Percentiles rank a stretch among this genome's conserved stretches.
phyloP scores from a whole-genome alignment of 1,140 invertebrate genomes.

The Gerris buenoi region DNA sequence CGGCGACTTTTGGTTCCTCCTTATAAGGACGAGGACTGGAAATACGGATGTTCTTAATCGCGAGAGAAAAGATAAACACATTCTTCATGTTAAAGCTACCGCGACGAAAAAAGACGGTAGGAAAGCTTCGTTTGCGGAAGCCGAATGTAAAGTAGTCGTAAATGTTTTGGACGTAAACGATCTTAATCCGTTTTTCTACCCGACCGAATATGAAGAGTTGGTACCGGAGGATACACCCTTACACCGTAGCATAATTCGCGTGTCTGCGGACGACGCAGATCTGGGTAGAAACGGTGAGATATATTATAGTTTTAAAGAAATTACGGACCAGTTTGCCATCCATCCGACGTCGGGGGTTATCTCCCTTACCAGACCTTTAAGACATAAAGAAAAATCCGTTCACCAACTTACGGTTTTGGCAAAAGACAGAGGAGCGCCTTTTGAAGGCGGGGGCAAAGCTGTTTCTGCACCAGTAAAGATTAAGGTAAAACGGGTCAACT shows the following conservation, averaged over 20 bases:
- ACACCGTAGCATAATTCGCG: constrained; percentile 57
- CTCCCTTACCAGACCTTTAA: constrained; percentile 62
- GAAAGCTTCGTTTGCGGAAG: constrained; percentile 39
- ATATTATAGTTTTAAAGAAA: constrained; percentile 84
- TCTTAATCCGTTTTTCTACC: constrained; percentile 79
- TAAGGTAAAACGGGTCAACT: constrained; percentile 68
- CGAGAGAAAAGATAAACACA: constrained; percentile 71
- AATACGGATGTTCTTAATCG: constrained; percentile 75
- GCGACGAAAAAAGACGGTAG: constrained; percentile 41
- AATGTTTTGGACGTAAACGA: constrained; percentile 79
- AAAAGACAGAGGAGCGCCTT: constrained; percentile 59
- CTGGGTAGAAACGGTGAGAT: constrained; percentile 86
- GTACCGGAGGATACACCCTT: constrained; percentile 79
- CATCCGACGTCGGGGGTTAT: constrained; percentile 83
- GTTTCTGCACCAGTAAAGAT: constrained; percentile 60
- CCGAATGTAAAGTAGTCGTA: constrained; percentile 60
- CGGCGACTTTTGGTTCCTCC: constrained; percentile 85
- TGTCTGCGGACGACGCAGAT: constrained; percentile 84
- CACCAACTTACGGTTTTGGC: constrained; percentile 67
- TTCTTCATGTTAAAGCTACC: constrained; percentile 62
- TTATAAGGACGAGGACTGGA: constrained; percentile 69
- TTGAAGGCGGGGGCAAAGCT: constrained; percentile 40
- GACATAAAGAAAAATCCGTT: constrained; percentile 42
- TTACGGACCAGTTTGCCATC: constrained; percentile 71
- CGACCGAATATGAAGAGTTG: constrained; percentile 65